These are phyloP conservation scores for Trichonephila clavata DNA, from an alignment of 1,140 invertebrate genomes.

Conservation along the genomic window DNA sequence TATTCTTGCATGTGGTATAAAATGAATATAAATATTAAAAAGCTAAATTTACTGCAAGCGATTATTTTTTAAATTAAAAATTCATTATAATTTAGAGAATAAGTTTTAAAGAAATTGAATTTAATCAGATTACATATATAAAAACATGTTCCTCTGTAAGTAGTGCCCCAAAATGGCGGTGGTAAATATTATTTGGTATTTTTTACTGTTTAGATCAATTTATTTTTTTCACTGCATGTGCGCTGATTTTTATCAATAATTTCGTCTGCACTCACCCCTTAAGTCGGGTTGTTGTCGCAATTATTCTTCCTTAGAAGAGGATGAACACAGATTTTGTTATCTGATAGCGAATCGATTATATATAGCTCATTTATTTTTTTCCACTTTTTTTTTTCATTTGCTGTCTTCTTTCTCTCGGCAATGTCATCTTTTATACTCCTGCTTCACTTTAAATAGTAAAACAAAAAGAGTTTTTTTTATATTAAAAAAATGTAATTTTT, in stretches of 20 bases:
- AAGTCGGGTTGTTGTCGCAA: conserved; percentile 8
- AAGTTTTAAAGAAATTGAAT: too few relatives aligned
- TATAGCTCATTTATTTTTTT: conserved; percentile 28
- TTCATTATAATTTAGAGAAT: too few relatives aligned
- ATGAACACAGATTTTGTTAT: conserved; percentile 47
- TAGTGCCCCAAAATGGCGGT: conserved; percentile 10
- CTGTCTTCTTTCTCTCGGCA: not conserved
- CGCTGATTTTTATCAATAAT: conserved; percentile 27
- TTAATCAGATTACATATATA: too few relatives aligned
- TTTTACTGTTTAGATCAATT: not conserved
- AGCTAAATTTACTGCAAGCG: too few relatives aligned
- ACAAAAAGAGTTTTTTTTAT: too few relatives aligned
- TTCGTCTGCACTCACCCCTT: not conserved
- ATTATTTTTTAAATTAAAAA: too few relatives aligned
- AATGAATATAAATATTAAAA: too few relatives aligned
- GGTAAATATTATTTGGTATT: not conserved
- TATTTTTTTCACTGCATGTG: not conserved
- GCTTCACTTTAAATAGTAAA: not conserved
- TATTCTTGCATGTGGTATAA: too few relatives aligned
- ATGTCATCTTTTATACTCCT: not conserved
- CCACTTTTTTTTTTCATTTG: not conserved
- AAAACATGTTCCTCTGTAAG: too few relatives aligned
- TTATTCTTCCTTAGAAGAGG: conserved; percentile 25
- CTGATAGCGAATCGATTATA: conserved; percentile 39
- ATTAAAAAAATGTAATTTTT: too few relatives aligned